Evolutionary conservation across 1,140 invertebrate species (phyloP).

Genomic region (Homalodisca vitripennis): DNA sequence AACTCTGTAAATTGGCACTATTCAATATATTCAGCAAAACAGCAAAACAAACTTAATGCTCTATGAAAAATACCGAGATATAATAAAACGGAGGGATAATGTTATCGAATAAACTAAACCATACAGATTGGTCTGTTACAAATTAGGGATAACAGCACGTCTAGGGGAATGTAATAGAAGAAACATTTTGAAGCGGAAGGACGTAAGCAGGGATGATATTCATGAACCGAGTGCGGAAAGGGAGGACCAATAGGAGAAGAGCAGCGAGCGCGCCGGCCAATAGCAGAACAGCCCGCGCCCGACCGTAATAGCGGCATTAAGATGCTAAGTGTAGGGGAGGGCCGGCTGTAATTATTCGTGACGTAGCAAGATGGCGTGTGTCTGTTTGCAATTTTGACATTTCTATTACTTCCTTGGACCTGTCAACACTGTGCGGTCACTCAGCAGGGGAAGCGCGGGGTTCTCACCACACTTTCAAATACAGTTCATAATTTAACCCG

Average conservation of each 20-base stretch:
- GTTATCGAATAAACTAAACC: no score
- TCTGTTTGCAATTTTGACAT: conserved; percentile 12
- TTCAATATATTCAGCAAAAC: no score
- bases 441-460: no score
- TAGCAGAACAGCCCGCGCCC: not conserved
- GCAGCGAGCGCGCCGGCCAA: not conserved
- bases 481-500: no score
- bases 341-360: not conserved
- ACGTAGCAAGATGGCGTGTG: conserved; percentile 21
- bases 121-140: no score
- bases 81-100: no score
- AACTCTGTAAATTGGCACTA: no score
- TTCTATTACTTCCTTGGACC: not conserved
- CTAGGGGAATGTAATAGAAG: not conserved
- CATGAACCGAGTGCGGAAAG: not conserved
- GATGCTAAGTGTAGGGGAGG: not conserved
- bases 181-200: conserved; percentile 10
- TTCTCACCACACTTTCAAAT: no score
- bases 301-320: conserved; percentile 9
- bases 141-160: conserved; percentile 8
- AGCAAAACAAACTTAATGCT: no score
- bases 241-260: not conserved
- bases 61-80: no score
- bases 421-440: conserved; percentile 28
- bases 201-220: not conserved